These are phyloP conservation scores for Cebidichthys violaceus DNA, from an alignment of 2,113 vertebrate genomes.

Conservation along the genomic window DNA sequence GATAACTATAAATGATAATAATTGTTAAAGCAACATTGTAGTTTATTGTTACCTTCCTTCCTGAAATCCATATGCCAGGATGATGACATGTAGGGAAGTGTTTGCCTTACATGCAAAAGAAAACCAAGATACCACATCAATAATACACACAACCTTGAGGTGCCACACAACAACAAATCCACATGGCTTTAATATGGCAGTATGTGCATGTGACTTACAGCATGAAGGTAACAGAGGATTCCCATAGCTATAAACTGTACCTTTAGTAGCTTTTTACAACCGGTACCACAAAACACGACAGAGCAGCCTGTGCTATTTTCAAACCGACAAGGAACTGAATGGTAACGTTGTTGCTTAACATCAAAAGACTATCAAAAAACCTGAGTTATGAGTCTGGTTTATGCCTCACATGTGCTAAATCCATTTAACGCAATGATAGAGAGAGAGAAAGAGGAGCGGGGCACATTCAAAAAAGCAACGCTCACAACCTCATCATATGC, in stretches of 20 bases:
- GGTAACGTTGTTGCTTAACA: neutral
- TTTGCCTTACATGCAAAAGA: neutral
- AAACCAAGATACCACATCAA: conserved; percentile 3
- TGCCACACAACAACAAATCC: conserved; percentile 8
- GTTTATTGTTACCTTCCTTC: conserved; percentile 1
- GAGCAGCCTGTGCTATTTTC: neutral
- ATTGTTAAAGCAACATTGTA: neutral
- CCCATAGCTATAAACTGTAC: neutral
- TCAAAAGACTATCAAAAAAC: conserved; percentile 31
- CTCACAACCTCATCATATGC: conserved; percentile 1
- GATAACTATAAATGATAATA: neutral
- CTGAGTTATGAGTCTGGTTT: conserved; percentile 28
- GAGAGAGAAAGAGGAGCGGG: neutral
- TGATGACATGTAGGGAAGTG: neutral
- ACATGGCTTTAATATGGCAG: conserved; percentile 2
- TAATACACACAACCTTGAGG: conserved; percentile 2
- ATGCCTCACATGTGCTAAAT: conserved; percentile 9
- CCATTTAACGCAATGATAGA: neutral
- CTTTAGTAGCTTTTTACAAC: neutral
- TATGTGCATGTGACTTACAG: neutral
- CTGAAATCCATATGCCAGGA: neutral
- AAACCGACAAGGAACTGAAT: neutral
- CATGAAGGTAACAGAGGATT: neutral
- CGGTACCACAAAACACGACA: neutral
- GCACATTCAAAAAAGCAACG: neutral